These are phyloP conservation scores for Eremophila alpestris DNA, from an alignment of 2,797 vertebrate species.

Conservation along the genomic window DNA sequence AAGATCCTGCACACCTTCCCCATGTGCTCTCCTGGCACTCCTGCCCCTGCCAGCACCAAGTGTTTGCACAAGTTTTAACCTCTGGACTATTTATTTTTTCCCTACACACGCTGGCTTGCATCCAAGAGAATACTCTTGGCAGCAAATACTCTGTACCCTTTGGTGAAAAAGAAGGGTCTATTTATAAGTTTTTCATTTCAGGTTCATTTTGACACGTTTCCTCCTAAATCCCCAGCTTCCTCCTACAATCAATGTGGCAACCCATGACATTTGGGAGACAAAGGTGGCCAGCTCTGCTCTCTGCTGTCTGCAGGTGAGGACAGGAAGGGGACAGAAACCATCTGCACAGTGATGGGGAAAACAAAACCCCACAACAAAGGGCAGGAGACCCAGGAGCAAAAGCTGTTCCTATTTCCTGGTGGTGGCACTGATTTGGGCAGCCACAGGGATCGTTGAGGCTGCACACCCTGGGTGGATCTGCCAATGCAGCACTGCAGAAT, in stretches of 20 bases:
- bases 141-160: background rate
- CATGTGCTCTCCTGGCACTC: background rate
- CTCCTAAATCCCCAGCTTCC: background rate
- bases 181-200: background rate
- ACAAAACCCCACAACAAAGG: conserved; percentile 1
- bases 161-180: background rate
- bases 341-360: background rate
- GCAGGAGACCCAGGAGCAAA: background rate
- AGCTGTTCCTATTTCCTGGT: background rate
- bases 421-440: background rate
- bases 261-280: background rate
- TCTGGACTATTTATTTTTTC: background rate
- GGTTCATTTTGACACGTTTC: background rate
- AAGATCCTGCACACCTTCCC: background rate
- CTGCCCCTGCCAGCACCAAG: background rate
- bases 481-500: background rate
- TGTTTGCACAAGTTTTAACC: background rate
- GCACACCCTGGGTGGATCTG: background rate
- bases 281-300: rapidly evolving
- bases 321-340: background rate
- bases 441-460: rapidly evolving
- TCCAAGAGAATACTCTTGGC: background rate
- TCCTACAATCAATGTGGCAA: background rate
- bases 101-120: background rate
- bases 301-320: background rate